These are phyloP conservation scores for Stigmatopora argus DNA, from an alignment of 2,113 vertebrate genomes.

Conservation along the genomic window DNA sequence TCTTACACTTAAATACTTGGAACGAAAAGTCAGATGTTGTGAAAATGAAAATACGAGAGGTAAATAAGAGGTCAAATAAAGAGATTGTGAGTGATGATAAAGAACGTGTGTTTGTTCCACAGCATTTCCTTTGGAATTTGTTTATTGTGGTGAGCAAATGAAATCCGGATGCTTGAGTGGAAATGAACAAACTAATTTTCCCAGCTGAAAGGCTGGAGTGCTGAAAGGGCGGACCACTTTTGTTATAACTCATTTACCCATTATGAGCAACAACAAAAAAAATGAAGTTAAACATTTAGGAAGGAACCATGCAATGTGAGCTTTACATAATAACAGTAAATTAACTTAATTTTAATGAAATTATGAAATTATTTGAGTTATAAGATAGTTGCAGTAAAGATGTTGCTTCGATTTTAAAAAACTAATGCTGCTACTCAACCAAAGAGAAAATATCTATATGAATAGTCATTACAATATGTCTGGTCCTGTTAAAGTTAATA, in stretches of 20 bases:
- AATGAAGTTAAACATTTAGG: not conserved
- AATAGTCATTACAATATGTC: not conserved
- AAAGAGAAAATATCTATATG: too few relatives aligned
- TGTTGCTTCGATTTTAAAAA: not conserved
- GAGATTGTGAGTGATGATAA: not conserved
- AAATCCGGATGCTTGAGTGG: slow-evolving; percentile 27
- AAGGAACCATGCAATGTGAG: not conserved
- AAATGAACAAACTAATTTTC: slow-evolving; percentile 41
- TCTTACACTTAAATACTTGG: not conserved
- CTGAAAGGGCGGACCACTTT: slow-evolving; percentile 19
- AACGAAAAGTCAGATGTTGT: not conserved
- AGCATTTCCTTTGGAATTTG: slow-evolving; percentile 28
- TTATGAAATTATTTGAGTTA: not conserved
- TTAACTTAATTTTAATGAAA: not conserved
- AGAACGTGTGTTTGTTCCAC: not conserved
- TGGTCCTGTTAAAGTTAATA: not conserved
- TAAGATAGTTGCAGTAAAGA: not conserved
- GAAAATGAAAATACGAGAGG: not conserved
- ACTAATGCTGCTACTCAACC: too few relatives aligned
- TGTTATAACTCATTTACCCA: slow-evolving; percentile 41
- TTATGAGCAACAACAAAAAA: slow-evolving; percentile 12
- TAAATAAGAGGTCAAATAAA: not conserved
- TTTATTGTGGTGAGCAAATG: slow-evolving; percentile 33
- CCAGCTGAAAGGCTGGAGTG: slow-evolving; percentile 13
- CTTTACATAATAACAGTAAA: not conserved